Conservation (phyloP, 2,797 vertebrate species). For the Manis pentadactyla region DNA sequence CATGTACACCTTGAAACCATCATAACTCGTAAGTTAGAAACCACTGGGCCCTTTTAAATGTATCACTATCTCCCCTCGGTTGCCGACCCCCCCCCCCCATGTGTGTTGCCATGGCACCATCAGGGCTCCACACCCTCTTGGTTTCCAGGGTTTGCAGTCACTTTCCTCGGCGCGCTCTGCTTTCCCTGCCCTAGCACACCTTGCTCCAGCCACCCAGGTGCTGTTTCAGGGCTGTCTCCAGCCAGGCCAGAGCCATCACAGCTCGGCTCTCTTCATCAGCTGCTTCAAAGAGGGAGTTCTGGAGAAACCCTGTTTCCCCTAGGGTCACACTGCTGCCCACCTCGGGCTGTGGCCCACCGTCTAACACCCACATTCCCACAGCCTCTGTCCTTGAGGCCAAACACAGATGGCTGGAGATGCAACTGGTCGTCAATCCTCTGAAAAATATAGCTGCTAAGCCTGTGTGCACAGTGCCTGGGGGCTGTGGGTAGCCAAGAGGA, state of each 20-base stretch:
- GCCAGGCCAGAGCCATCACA: not conserved
- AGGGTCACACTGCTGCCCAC: not conserved
- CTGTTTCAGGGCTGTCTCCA: fast-evolving
- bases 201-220: not conserved
- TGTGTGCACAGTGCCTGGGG: not conserved
- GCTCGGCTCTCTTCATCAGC: not conserved
- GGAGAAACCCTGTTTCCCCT: not conserved
- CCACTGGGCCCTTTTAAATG: not conserved
- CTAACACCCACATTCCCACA: not conserved
- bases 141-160: not conserved
- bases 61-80: not conserved
- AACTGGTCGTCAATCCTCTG: not conserved
- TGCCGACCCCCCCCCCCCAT: not conserved
- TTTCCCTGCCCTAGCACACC: not conserved
- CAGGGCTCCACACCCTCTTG: not conserved
- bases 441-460: not conserved
- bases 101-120: not conserved
- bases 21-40: not conserved
- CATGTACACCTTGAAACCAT: not conserved
- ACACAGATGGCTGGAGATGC: not conserved
- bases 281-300: not conserved
- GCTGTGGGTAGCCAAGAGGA: not conserved
- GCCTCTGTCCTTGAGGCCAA: not conserved
- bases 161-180: not conserved
- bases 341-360: not conserved